Conservation (phyloP, 2,888 invertebrate species). For the Unio pictorum region DNA sequence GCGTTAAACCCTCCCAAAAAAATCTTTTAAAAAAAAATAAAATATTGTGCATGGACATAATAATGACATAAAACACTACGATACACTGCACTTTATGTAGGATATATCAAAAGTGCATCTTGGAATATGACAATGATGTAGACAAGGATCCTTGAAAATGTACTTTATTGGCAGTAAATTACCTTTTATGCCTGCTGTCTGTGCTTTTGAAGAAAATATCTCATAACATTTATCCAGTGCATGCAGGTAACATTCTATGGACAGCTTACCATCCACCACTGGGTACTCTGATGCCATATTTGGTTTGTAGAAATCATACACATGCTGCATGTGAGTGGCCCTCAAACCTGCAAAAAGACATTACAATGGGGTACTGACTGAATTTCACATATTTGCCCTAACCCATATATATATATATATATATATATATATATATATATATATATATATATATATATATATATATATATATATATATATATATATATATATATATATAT, state of each 20-base stretch:
- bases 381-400: neutral
- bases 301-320: conserved; percentile 99
- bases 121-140: neutral
- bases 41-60: no score
- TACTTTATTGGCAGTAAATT: conserved; percentile 7
- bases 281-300: conserved; percentile 95
- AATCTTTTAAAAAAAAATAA: no score
- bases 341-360: conserved; percentile 77
- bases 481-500: no score
- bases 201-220: conserved; percentile 76
- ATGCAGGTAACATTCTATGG: conserved; percentile 93
- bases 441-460: no score
- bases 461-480: no score
- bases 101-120: neutral
- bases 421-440: no score
- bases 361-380: neutral
- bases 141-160: no score
- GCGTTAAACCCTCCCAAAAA: no score
- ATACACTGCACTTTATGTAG: no score
- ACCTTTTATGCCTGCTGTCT: conserved; percentile 45
- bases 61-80: no score
- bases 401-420: no score
- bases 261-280: conserved; percentile 93
- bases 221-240: conserved; percentile 95
- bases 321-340: conserved; percentile 92